A percentile compares a stretch with the other conserved stretches of the same genome.
These are phyloP conservation scores for Agapostemon virescens DNA, from an alignment of 2,888 invertebrate species.

Conservation along the genomic window DNA sequence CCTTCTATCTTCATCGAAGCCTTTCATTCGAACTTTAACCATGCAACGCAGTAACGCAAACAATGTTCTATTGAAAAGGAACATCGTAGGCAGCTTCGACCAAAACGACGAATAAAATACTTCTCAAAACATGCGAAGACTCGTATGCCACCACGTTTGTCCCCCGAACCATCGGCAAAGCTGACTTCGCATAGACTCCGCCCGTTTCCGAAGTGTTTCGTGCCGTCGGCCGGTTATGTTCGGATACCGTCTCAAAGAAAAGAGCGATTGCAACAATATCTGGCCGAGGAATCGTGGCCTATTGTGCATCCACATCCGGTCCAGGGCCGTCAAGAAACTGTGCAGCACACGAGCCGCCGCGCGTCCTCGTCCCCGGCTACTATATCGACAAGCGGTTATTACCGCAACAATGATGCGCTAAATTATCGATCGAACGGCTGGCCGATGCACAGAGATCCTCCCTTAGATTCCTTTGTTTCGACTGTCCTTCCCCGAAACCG, in stretches of 20 bases:
- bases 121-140: not conserved
- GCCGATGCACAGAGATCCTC: conserved; percentile 64
- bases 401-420: conserved; percentile 63
- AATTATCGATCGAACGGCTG: conserved; percentile 65
- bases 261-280: not conserved
- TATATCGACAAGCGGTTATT: conserved; percentile 59
- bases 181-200: not conserved
- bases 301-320: conserved; percentile 50
- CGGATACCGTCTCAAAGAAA: not conserved
- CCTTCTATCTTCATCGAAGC: not conserved
- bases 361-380: conserved; percentile 35
- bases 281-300: conserved; percentile 14
- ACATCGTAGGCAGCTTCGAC: not conserved
- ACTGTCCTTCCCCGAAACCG: conserved; percentile 41
- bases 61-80: not conserved
- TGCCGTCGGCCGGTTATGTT: conserved; percentile 25
- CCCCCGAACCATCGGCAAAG: not conserved
- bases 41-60: not conserved
- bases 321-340: conserved; percentile 2
- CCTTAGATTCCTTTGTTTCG: conserved; percentile 61
- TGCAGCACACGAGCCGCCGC: not conserved
- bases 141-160: not conserved
- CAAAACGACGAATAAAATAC: not conserved
- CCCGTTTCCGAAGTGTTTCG: conserved; percentile 6
- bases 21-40: not conserved